Conservation (phyloP, 2,113 vertebrate genomes). For the Chroicocephalus ridibundus region DNA sequence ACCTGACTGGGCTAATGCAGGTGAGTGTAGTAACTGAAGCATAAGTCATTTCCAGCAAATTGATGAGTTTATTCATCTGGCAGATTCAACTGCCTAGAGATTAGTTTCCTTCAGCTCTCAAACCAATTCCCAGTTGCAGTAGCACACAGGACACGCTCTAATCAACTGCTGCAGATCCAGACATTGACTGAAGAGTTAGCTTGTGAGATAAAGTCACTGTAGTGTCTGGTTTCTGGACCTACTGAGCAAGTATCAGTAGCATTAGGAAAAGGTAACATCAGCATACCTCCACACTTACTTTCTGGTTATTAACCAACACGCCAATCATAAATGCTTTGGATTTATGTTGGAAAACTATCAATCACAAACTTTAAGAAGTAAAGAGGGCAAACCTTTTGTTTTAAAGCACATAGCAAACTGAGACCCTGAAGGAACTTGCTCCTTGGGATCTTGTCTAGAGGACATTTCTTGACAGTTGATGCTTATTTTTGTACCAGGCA, state of each 20-base stretch:
- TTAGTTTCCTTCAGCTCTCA: neutral
- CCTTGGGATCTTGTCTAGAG: neutral
- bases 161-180: neutral
- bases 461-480: neutral
- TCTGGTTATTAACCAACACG: neutral
- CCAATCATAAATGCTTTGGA: neutral
- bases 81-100: neutral
- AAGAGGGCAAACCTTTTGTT: neutral
- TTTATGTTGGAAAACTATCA: neutral
- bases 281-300: neutral
- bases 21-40: neutral
- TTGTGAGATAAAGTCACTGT: neutral
- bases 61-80: neutral
- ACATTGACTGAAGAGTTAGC: neutral
- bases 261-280: neutral
- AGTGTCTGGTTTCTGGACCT: neutral
- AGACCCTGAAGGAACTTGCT: neutral
- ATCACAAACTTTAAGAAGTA: neutral
- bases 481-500: neutral
- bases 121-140: neutral
- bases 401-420: neutral
- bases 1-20: neutral
- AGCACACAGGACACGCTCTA: neutral
- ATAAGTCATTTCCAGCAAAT: neutral
- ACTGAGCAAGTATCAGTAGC: neutral